phyloP scores from a whole-genome alignment of 2,113 vertebrate species.

The Lophochroa leadbeateri region DNA sequence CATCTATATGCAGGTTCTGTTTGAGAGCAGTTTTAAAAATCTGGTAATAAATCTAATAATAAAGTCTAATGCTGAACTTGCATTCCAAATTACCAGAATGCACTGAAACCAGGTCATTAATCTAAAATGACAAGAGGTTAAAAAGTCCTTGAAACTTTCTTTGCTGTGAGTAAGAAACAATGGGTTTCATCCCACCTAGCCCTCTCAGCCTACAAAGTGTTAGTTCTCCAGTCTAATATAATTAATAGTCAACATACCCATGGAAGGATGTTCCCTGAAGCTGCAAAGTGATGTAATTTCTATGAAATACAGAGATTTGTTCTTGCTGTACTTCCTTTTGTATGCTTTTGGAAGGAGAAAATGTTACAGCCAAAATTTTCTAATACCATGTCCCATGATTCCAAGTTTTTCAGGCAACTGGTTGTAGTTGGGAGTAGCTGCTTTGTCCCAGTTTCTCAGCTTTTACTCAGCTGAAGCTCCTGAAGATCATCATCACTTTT shows the following conservation, averaged over 20 bases:
- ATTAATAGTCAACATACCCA: background rate
- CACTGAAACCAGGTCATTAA: background rate
- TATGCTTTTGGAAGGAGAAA: background rate
- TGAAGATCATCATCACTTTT: background rate
- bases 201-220: background rate
- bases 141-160: constrained; percentile 5
- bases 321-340: background rate
- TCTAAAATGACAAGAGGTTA: background rate
- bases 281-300: background rate
- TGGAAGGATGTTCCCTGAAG: background rate
- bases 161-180: background rate
- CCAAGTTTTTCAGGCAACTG: background rate
- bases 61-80: background rate
- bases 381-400: background rate
- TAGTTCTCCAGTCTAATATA: background rate
- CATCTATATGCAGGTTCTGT: background rate
- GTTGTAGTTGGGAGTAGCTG: background rate
- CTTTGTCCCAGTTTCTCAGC: background rate
- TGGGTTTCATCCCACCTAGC: background rate
- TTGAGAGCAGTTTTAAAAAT: background rate
- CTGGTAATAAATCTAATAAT: background rate
- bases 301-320: background rate
- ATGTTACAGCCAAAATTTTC: background rate
- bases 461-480: background rate
- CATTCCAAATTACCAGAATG: background rate